Evolutionary conservation across 2,113 vertebrate genomes (phyloP).

Genomic region (Apaloderma vittatum): DNA sequence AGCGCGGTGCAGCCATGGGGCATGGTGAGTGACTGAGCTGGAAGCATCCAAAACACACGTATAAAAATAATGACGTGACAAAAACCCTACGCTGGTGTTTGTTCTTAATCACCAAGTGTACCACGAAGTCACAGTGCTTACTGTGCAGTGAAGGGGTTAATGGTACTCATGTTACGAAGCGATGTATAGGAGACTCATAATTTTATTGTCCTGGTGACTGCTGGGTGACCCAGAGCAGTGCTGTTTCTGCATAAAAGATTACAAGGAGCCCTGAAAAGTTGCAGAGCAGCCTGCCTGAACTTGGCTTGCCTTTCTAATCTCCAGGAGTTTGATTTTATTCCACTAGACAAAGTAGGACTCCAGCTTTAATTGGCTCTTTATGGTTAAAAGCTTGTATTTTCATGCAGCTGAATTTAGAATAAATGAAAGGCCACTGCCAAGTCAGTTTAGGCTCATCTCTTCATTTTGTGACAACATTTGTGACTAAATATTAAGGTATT

Average conservation of each 20-base stretch:
- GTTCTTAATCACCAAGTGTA: background rate
- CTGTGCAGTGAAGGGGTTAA: background rate
- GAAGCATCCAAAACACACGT: accelerated
- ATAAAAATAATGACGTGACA: background rate
- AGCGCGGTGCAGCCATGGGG: background rate
- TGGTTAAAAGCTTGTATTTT: constrained; percentile 4
- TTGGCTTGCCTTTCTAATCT: background rate
- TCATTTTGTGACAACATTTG: background rate
- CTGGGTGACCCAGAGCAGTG: accelerated
- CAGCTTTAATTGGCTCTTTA: background rate
- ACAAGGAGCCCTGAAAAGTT: background rate
- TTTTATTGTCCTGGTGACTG: background rate
- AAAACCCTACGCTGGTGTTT: accelerated
- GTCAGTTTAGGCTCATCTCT: background rate
- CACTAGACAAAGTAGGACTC: background rate
- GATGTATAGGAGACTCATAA: accelerated
- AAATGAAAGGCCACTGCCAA: background rate
- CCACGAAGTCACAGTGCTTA: accelerated
- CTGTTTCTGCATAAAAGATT: background rate
- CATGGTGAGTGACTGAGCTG: accelerated
- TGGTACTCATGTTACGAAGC: background rate
- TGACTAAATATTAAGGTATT: background rate
- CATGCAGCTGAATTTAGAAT: background rate
- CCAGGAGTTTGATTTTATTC: background rate
- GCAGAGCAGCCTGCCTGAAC: background rate